Evolutionary conservation across 1,140 invertebrate genomes (phyloP).

Genomic region (Ostrea denselamellosa): DNA sequence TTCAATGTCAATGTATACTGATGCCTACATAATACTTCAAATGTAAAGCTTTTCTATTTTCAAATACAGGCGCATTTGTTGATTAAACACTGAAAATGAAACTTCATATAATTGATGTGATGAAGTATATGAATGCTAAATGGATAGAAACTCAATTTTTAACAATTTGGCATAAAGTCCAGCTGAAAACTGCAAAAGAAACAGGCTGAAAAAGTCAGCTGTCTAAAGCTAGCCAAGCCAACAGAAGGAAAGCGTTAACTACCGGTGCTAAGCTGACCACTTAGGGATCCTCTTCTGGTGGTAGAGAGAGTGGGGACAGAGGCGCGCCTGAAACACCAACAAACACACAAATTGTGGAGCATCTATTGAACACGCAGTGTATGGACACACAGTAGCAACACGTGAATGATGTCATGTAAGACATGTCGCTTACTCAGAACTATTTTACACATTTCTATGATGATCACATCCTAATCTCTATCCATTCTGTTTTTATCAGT

Average conservation of each 20-base stretch:
- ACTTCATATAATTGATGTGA: neutral
- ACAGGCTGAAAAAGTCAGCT: slow-evolving; percentile 31
- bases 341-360: slow-evolving; percentile 23
- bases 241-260: slow-evolving; percentile 28
- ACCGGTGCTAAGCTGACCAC: slow-evolving; percentile 13
- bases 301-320: slow-evolving; percentile 10
- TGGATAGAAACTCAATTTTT: neutral
- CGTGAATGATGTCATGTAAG: neutral
- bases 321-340: slow-evolving; percentile 21
- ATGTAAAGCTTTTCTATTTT: too few species aligned
- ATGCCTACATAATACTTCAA: too few species aligned
- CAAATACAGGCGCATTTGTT: too few species aligned
- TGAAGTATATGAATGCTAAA: neutral
- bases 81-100: neutral
- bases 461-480: neutral
- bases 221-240: slow-evolving; percentile 35
- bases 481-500: neutral
- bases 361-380: neutral
- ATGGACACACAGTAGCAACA: neutral
- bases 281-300: slow-evolving; percentile 12
- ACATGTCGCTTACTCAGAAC: neutral
- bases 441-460: too few species aligned
- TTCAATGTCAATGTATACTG: too few species aligned
- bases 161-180: neutral
- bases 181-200: slow-evolving; percentile 14